Percentiles rank a stretch among this genome's conserved stretches.
Conservation (phyloP, 2,888 invertebrate genomes). For the Leucophenga montana region DNA sequence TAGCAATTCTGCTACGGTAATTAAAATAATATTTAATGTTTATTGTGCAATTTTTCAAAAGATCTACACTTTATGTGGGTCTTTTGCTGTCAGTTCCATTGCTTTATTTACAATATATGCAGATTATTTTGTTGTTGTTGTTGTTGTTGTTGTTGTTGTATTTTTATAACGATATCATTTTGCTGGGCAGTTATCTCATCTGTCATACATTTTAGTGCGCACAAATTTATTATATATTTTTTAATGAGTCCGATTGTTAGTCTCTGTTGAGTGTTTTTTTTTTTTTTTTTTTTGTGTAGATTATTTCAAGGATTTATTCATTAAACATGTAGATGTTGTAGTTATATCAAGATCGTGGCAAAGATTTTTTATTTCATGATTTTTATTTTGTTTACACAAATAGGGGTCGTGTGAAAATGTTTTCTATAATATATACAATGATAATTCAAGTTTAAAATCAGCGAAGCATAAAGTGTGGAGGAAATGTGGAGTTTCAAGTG, state of each 20-base stretch:
- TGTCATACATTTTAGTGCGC: background rate
- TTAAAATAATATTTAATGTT: conserved; percentile 2
- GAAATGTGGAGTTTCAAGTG: too few relatives aligned
- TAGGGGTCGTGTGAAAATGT: conserved; percentile 24
- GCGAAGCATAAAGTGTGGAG: too few relatives aligned
- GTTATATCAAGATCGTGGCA: conserved; percentile 22
- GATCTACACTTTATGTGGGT: conserved; percentile 7
- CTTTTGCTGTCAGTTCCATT: background rate
- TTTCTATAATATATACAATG: background rate
- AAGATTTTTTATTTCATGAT: conserved; percentile 15
- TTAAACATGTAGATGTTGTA: conserved; percentile 17
- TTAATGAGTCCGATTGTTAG: conserved; percentile 21
- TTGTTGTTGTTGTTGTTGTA: too few relatives aligned
- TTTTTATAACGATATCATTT: background rate
- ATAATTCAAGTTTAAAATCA: too few relatives aligned
- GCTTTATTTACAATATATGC: conserved; percentile 6
- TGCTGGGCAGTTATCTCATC: background rate
- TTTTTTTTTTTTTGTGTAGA: background rate
- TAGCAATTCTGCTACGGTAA: background rate
- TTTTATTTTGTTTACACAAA: background rate
- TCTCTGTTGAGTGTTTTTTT: conserved; percentile 3
- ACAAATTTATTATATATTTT: conserved; percentile 4
- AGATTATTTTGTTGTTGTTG: background rate
- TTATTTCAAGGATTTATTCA: conserved; percentile 23
- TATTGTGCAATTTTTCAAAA: background rate